Percentiles rank a stretch among this genome's conserved stretches.
These are phyloP conservation scores for Dione juno DNA, from an alignment of 2,888 invertebrate genomes.

Conservation along the genomic window DNA sequence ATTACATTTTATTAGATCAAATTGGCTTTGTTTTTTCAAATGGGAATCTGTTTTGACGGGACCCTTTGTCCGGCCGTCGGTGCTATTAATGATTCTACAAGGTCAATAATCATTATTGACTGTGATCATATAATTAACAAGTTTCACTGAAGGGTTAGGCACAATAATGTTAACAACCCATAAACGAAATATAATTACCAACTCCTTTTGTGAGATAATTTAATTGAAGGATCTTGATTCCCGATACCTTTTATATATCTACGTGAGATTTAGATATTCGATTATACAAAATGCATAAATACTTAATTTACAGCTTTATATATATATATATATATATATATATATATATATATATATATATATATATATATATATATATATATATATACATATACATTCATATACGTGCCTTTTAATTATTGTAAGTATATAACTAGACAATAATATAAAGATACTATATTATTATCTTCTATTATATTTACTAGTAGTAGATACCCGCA, in stretches of 20 bases:
- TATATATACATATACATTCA: too few relatives aligned
- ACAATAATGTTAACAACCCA: constrained; percentile 49
- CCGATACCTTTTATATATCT: not conserved
- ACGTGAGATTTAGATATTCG: not conserved
- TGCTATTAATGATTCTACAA: constrained; percentile 80
- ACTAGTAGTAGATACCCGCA: too few relatives aligned
- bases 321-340: too few relatives aligned
- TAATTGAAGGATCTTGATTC: constrained; percentile 23
- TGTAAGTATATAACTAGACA: too few relatives aligned
- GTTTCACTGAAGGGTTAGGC: constrained; percentile 63
- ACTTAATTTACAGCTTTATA: too few relatives aligned
- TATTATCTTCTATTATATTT: too few relatives aligned
- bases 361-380: too few relatives aligned
- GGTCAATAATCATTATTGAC: constrained; percentile 80
- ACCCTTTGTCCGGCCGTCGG: constrained; percentile 71
- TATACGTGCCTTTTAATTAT: too few relatives aligned
- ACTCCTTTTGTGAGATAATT: constrained; percentile 37
- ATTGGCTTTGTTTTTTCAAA: constrained; percentile 77
- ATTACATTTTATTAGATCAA: constrained; percentile 78
- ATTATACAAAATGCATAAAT: too few relatives aligned
- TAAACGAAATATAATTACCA: constrained; percentile 43
- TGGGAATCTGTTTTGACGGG: constrained; percentile 63
- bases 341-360: too few relatives aligned
- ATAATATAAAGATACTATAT: too few relatives aligned
- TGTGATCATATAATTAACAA: constrained; percentile 77